A percentile compares a stretch with the other conserved stretches of the same genome.
Conservation (phyloP, 2,888 invertebrate genomes). For the Lumbricus terrestris region DNA sequence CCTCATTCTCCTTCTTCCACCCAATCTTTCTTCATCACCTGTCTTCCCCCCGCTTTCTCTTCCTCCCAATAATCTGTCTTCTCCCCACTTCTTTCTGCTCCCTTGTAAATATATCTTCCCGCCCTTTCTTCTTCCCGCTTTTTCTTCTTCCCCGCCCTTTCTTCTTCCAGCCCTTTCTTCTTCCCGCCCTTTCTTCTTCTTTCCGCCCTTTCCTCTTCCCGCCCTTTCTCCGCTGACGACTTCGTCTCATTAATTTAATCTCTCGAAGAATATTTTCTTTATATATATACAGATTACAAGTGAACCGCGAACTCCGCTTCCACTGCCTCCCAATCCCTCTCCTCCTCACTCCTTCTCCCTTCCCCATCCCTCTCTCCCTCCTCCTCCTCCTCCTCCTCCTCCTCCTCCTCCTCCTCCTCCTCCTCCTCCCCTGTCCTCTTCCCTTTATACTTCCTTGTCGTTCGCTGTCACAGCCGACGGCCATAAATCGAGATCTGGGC, state of each 20-base stretch:
- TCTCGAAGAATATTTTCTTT: background rate
- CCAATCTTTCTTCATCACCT: background rate
- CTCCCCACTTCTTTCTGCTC: no score
- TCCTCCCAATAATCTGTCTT: background rate
- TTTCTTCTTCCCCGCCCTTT: background rate
- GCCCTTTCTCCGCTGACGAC: constrained; percentile 8
- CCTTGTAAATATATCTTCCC: no score
- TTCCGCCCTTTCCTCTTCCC: background rate
- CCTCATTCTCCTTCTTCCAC: background rate
- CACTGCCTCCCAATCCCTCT: constrained; percentile 19
- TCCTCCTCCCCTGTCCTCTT: background rate
- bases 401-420: background rate
- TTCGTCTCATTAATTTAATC: constrained; percentile 15
- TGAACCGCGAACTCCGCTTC: constrained; percentile 19
- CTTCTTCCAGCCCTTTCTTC: background rate
- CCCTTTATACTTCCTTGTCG: background rate
- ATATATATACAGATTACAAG: constrained; percentile 15
- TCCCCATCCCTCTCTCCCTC: background rate
- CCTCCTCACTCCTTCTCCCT: background rate
- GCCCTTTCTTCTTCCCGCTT: background rate
- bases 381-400: no score
- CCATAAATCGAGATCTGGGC: background rate
- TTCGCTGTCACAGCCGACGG: background rate
- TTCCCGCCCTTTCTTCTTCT: background rate
- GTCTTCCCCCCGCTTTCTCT: background rate